A percentile compares a stretch with the other conserved stretches of the same genome.
Conservation (phyloP, 2,888 invertebrate species). For the Scelioninae gen. 1 region DNA sequence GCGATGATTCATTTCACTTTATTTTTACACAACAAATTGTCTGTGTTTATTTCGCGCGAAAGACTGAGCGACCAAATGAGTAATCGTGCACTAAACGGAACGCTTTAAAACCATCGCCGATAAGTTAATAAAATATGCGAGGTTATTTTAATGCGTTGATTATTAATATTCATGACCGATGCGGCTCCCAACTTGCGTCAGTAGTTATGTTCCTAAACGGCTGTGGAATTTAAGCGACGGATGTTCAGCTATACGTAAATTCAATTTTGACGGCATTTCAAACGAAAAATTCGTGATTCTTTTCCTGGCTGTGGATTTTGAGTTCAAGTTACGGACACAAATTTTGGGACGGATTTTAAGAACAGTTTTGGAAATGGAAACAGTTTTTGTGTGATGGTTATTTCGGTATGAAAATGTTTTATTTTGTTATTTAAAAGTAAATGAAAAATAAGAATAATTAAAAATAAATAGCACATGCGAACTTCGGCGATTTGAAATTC, state of each 20-base stretch:
- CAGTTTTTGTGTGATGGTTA: too few species aligned
- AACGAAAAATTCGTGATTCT: not conserved
- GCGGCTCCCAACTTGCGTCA: slow-evolving; percentile 1
- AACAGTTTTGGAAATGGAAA: too few species aligned
- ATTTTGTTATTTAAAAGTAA: too few species aligned
- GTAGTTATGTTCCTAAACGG: slow-evolving; percentile 9
- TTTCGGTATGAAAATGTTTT: too few species aligned
- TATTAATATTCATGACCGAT: slow-evolving; percentile 34
- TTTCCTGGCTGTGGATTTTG: too few species aligned
- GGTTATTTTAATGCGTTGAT: slow-evolving; percentile 28
- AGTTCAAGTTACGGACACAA: too few species aligned
- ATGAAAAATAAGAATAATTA: too few species aligned
- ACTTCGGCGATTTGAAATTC: too few species aligned
- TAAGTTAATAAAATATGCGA: slow-evolving; percentile 40
- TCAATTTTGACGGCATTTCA: not conserved
- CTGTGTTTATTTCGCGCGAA: slow-evolving; percentile 35
- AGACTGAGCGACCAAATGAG: slow-evolving; percentile 41
- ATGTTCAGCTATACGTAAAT: not conserved
- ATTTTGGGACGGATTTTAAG: too few species aligned
- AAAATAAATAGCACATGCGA: too few species aligned
- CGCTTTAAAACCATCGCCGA: slow-evolving; percentile 11
- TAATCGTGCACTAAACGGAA: slow-evolving; percentile 28
- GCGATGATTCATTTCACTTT: slow-evolving; percentile 62
- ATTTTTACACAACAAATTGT: slow-evolving; percentile 39
- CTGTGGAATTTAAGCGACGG: slow-evolving; percentile 15